phyloP scores from a whole-genome alignment of 2,113 vertebrate genomes.

The Danionella cerebrum region DNA sequence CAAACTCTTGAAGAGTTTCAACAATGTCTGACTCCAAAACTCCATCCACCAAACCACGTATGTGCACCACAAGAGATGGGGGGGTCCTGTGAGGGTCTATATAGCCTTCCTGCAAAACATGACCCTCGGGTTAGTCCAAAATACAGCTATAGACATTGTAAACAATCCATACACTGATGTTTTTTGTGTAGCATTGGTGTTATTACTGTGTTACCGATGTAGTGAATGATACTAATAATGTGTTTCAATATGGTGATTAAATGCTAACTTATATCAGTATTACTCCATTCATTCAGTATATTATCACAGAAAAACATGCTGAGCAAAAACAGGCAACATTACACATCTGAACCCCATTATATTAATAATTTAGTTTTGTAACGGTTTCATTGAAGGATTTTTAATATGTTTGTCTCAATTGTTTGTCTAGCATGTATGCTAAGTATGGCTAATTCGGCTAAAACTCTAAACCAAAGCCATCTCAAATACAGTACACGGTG shows the following conservation, averaged over 20 bases:
- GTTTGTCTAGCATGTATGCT: neutral
- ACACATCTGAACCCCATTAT: no score
- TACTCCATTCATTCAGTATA: neutral
- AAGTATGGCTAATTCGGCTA: neutral
- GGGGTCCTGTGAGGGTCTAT: constrained; percentile 89
- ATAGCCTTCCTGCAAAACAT: constrained; percentile 72
- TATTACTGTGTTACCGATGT: no score
- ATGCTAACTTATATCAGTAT: no score
- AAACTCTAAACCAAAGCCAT: neutral
- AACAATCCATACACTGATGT: no score
- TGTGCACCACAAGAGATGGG: constrained; percentile 88
- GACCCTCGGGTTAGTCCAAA: no score
- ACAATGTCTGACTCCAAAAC: constrained; percentile 88
- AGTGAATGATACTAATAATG: no score
- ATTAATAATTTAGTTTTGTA: no score
- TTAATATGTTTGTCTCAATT: neutral
- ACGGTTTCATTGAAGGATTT: neutral
- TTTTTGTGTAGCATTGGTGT: no score
- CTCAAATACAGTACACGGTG: neutral
- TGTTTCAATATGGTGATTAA: no score
- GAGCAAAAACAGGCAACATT: neutral
- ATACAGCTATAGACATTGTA: no score
- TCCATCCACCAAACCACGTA: constrained; percentile 84
- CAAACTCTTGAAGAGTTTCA: constrained; percentile 90
- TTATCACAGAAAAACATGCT: neutral